A percentile compares a stretch with the other conserved stretches of the same genome.
Conservation (phyloP, 2,888 invertebrate species). For the Auanema freiburgensis region DNA sequence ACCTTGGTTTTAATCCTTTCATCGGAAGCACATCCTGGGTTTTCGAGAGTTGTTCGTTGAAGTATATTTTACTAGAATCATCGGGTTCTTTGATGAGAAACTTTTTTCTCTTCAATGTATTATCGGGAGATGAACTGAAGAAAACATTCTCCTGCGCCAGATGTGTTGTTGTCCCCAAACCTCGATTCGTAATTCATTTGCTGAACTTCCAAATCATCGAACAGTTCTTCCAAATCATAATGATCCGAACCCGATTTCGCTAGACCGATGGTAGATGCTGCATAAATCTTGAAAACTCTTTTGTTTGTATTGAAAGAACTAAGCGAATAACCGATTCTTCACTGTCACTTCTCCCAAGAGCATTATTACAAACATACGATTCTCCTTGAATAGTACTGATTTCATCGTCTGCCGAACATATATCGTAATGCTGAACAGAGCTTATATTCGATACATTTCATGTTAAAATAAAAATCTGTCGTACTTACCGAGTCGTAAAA, state of each 20-base stretch:
- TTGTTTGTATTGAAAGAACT: too few relatives aligned
- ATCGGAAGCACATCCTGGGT: neutral
- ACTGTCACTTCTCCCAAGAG: too few relatives aligned
- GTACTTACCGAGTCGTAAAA: neutral
- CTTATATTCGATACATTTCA: too few relatives aligned
- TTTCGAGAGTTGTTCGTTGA: slow-evolving; percentile 12
- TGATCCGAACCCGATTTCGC: neutral
- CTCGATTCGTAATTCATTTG: slow-evolving; percentile 1
- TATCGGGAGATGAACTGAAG: slow-evolving; percentile 5
- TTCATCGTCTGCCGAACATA: too few relatives aligned
- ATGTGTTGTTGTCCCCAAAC: neutral
- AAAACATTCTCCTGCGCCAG: neutral
- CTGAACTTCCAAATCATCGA: slow-evolving; percentile 12
- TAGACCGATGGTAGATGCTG: too few relatives aligned
- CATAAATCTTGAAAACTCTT: too few relatives aligned
- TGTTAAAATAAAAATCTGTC: too few relatives aligned
- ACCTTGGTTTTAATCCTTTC: slow-evolving; percentile 20
- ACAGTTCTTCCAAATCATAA: slow-evolving; percentile 13
- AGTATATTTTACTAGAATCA: slow-evolving; percentile 18
- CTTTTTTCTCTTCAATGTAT: slow-evolving; percentile 16
- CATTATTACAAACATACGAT: too few relatives aligned
- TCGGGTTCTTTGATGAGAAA: slow-evolving; percentile 21
- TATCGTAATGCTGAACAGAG: too few relatives aligned
- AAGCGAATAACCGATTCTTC: too few relatives aligned
- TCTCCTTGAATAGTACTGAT: too few relatives aligned